phyloP scores from a whole-genome alignment of 1,140 invertebrate species.

The Rhagoletis pomonella region DNA sequence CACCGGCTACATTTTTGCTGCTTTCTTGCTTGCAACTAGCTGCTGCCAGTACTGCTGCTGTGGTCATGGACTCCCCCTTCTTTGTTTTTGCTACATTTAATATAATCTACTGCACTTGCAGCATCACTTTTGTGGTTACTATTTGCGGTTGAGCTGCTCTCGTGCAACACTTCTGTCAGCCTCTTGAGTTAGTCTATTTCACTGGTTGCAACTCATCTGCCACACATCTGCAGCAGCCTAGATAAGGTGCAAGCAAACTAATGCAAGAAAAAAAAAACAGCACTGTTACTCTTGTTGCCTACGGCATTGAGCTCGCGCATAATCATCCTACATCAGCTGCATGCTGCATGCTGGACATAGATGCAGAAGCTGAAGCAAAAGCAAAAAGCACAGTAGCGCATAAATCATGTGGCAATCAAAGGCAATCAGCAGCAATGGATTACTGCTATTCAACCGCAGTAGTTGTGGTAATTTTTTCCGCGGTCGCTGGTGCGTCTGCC shows the following conservation, averaged over 20 bases:
- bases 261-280: not conserved
- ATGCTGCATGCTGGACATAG: no score
- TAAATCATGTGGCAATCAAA: slow-evolving; percentile 52
- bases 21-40: not conserved
- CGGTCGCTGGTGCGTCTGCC: not conserved
- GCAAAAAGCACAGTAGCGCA: slow-evolving; percentile 36
- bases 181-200: slow-evolving; percentile 12
- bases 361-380: not conserved
- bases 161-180: slow-evolving; percentile 39
- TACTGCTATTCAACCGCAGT: slow-evolving; percentile 40
- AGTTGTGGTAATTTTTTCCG: not conserved
- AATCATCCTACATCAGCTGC: not conserved
- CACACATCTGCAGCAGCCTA: not conserved
- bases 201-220: slow-evolving; percentile 39
- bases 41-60: not conserved
- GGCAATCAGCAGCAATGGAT: slow-evolving; percentile 46
- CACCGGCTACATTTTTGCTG: not conserved
- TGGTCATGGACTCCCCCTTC: slow-evolving; percentile 8
- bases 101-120: slow-evolving; percentile 5
- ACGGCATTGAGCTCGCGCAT: not conserved
- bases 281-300: slow-evolving; percentile 9
- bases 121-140: slow-evolving; percentile 10
- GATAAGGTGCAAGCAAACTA: not conserved
- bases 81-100: not conserved
- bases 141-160: not conserved